Evolutionary conservation across 2,113 vertebrate species (phyloP).

Genomic region (Gopherus evgoodei): DNA sequence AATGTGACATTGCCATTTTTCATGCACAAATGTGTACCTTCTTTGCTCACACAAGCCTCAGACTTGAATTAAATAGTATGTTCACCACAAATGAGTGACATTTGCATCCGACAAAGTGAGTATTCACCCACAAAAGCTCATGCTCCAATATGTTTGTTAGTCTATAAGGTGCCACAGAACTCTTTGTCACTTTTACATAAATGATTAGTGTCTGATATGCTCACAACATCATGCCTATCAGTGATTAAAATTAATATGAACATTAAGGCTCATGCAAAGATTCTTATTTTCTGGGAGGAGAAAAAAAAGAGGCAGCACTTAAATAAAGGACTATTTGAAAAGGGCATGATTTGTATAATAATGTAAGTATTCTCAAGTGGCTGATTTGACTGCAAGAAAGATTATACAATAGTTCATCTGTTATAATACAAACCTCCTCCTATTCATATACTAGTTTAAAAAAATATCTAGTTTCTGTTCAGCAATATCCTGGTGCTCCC

Average conservation of each 20-base stretch:
- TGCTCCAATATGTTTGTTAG: too few relatives aligned
- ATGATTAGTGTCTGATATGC: background rate
- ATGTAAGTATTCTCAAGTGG: background rate
- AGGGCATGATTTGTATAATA: background rate
- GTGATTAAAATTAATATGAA: background rate
- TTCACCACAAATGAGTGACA: background rate
- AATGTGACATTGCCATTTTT: background rate
- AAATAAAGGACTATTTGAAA: background rate
- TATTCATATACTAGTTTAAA: background rate
- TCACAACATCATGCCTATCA: background rate
- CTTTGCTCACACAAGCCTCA: background rate
- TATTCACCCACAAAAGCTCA: too few relatives aligned
- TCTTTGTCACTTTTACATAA: background rate
- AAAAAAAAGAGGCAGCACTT: background rate
- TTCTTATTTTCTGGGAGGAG: background rate
- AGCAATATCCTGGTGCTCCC: background rate
- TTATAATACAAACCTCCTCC: background rate
- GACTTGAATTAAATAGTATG: constrained; percentile 5
- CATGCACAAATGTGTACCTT: background rate
- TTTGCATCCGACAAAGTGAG: too few relatives aligned
- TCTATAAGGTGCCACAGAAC: too few relatives aligned
- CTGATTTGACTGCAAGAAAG: background rate
- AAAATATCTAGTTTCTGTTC: background rate
- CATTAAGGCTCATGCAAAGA: background rate
- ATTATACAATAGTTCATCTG: background rate